Percentiles rank a stretch among this genome's conserved stretches.
Conservation (phyloP, 2,113 vertebrate genomes). For the Crypturellus undulatus region DNA sequence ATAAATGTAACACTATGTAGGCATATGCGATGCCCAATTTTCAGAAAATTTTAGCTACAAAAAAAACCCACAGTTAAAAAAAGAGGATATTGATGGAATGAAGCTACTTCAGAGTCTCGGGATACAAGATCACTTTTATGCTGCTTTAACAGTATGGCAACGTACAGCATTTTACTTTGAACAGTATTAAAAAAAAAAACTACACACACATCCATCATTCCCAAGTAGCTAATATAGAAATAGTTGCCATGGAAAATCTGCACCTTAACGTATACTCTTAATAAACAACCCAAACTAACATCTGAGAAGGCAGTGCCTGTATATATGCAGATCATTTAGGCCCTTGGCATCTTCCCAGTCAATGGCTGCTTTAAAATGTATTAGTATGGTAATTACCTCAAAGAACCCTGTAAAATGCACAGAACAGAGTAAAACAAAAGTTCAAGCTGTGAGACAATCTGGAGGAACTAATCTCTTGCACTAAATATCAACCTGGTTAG, state of each 20-base stretch:
- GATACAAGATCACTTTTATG: not conserved
- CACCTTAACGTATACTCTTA: constrained; percentile 44
- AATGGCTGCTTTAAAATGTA: constrained; percentile 53
- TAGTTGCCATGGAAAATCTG: constrained; percentile 53
- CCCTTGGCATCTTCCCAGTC: constrained; percentile 48
- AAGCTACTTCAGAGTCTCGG: not conserved
- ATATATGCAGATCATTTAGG: constrained; percentile 30
- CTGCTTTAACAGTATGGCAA: constrained; percentile 1
- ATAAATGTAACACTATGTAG: not conserved
- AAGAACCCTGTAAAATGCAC: constrained; percentile 48
- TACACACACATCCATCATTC: constrained; percentile 36
- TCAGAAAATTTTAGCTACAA: not conserved
- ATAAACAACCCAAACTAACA: constrained; percentile 55
- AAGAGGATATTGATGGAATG: not conserved
- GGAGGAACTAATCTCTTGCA: constrained; percentile 56
- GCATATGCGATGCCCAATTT: not conserved
- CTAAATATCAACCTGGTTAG: constrained; percentile 66
- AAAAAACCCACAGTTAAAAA: not conserved
- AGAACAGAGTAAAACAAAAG: constrained; percentile 50
- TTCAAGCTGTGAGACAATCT: constrained; percentile 76
- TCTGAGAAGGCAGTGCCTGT: not conserved
- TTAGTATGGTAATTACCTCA: constrained; percentile 68
- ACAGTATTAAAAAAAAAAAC: not conserved
- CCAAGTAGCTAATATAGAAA: constrained; percentile 20
- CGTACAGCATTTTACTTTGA: constrained; percentile 50